Conservation (phyloP, 2,113 vertebrate species). For the Proteles cristata region DNA sequence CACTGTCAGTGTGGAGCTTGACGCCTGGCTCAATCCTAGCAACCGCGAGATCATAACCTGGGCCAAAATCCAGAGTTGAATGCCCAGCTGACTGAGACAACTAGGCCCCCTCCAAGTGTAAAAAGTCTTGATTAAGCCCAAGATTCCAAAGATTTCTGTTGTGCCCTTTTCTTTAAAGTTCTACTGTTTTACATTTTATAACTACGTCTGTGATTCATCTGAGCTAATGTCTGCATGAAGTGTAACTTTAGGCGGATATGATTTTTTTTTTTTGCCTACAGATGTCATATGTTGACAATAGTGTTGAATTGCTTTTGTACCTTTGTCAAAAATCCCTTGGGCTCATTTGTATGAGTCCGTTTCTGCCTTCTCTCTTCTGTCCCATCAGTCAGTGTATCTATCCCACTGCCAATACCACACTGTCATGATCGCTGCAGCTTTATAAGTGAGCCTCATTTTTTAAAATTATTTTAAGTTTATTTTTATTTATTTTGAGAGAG, state of each 20-base stretch:
- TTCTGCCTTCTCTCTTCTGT: background rate
- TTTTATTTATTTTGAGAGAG: too few species aligned
- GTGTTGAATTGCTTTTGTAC: background rate
- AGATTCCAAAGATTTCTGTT: background rate
- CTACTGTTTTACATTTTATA: background rate
- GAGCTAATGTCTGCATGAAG: background rate
- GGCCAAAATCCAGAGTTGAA: too few species aligned
- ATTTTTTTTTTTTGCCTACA: background rate
- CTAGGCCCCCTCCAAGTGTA: background rate
- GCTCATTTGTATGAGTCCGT: background rate
- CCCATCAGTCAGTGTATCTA: background rate
- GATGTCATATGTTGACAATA: background rate
- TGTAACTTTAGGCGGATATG: background rate
- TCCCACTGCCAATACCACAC: background rate
- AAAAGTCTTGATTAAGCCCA: background rate
- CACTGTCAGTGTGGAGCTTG: too few species aligned
- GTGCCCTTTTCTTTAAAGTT: background rate
- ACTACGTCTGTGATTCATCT: background rate
- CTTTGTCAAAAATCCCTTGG: background rate
- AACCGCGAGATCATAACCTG: too few species aligned
- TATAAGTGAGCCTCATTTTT: background rate
- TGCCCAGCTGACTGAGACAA: too few species aligned
- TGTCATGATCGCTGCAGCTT: background rate
- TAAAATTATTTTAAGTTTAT: too few species aligned
- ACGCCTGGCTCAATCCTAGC: too few species aligned